Evolutionary conservation across 2,113 vertebrate genomes (phyloP), one percentile per base, ranked within the genome.

Genomic region (Eulemur rufifrons): DNA sequence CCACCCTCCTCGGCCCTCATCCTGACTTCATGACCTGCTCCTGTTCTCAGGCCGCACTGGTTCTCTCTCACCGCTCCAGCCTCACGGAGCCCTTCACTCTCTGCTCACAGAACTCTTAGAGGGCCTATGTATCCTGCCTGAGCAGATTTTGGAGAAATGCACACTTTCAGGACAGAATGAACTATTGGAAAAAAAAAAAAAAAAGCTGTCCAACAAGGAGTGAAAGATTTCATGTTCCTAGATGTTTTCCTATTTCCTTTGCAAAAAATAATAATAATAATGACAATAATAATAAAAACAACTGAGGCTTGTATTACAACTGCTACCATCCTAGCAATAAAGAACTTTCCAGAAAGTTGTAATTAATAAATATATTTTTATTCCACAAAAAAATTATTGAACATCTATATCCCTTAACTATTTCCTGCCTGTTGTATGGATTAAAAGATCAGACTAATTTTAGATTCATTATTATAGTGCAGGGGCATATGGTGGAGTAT

Each of bases 321-420:
- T 73, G 37, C 39, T 95, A 17, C 23, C 84, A 76, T 80, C 5
- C 7, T 52, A 87, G 50, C 14, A 76, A 68, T 81, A 86, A 91
- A 89, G 20, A 89, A 64, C 17, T 39, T 76, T 34, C 5, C 34
- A 78, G 54, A 69, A 80, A 92, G 83, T 12, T 25, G 1, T 50
- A 74, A 86, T 89, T 95, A 95, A 93, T 68, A 37, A 37, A 56
- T 56, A 25, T 80, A 80, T 9, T 83, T 83, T 96, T 42, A 86
- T 76, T 83, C 14, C 34, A 93, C 50, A 66, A 73, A 66, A 66
- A 69, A 78, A 59, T 52, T 66, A 80, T 27, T 93, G 82, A 91
- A 50, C 10, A 88, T 71, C 61, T 85, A 76, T 23, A 27, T 39
- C 21, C n/a, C 10, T 47, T 52, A 77, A 81, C 39, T 47, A 77